Percentiles rank a stretch among this genome's conserved stretches.
Conservation (phyloP, 2,888 invertebrate species). For the Drosophila tripunctata region DNA sequence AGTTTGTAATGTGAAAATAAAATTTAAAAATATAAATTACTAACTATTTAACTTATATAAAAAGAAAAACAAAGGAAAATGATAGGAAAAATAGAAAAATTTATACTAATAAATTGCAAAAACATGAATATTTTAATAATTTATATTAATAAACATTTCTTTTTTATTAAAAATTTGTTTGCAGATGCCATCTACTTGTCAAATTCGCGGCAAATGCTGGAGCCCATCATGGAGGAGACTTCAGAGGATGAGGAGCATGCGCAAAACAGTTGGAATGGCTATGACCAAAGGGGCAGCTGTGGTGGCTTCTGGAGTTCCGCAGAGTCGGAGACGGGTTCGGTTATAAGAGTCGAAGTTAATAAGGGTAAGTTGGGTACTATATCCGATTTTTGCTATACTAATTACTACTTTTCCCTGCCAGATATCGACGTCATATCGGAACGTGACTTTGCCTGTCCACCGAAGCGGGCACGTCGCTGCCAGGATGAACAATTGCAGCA, state of each 20-base stretch:
- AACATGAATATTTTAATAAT: not conserved
- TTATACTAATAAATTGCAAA: not conserved
- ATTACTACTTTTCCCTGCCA: conserved; percentile 35
- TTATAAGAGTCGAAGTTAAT: conserved; percentile 88
- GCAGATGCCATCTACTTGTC: conserved; percentile 83
- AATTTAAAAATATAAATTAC: not conserved
- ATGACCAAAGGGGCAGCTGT: conserved; percentile 63
- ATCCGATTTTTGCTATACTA: too few relatives aligned
- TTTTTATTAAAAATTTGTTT: not conserved
- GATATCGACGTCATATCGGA: conserved; percentile 86
- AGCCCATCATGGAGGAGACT: conserved; percentile 95
- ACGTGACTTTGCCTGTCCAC: conserved; percentile 90
- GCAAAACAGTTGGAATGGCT: conserved; percentile 81
- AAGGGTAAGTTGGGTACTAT: conserved; percentile 82
- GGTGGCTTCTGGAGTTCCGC: conserved; percentile 85
- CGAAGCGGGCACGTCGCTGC: conserved; percentile 88
- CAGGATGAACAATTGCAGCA: conserved; percentile 82
- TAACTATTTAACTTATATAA: not conserved
- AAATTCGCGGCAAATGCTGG: conserved; percentile 86
- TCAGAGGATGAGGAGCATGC: conserved; percentile 88
- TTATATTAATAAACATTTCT: not conserved
- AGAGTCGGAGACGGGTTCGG: conserved; percentile 93
- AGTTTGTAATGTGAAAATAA: not conserved
- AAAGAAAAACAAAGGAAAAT: not conserved
- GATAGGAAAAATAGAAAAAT: not conserved